Evolutionary conservation across 2,888 invertebrate genomes (phyloP).

Genomic region (Empis livida): DNA sequence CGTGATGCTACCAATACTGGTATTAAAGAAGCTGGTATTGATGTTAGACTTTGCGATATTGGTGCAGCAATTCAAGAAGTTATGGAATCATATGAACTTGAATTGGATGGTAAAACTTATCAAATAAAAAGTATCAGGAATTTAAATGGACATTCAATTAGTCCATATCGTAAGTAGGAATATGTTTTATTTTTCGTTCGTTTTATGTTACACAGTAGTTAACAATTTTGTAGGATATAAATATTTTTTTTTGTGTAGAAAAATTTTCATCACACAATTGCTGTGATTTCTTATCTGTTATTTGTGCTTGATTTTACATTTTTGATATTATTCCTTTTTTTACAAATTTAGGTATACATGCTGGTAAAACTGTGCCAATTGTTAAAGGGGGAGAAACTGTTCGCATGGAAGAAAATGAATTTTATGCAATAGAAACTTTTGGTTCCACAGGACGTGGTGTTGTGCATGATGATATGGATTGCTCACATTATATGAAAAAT

Average conservation of each 20-base stretch:
- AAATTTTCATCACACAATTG: too few relatives aligned
- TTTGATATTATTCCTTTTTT: neutral
- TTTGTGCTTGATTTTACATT: too few relatives aligned
- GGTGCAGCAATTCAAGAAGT: constrained; percentile 96
- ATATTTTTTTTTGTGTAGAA: neutral
- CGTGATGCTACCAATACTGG: constrained; percentile 98
- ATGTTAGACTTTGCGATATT: constrained; percentile 93
- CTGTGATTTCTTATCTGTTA: too few relatives aligned
- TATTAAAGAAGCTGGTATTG: constrained; percentile 88
- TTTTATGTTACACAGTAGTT: too few relatives aligned
- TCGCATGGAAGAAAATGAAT: constrained; percentile 98
- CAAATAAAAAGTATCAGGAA: constrained; percentile 96
- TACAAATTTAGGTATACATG: constrained; percentile 78
- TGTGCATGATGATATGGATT: constrained; percentile 98
- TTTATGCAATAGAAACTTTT: constrained; percentile 99
- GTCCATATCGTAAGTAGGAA: constrained; percentile 73
- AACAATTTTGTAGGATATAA: too few relatives aligned
- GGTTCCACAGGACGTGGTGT: constrained; percentile 91
- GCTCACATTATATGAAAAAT: constrained; percentile 99
- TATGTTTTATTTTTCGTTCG: too few relatives aligned
- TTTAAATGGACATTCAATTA: constrained; percentile 98
- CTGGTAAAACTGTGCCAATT: constrained; percentile 98
- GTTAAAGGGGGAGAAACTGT: constrained; percentile 97
- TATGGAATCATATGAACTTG: constrained; percentile 99
- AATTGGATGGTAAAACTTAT: constrained; percentile 90